These are phyloP conservation scores for Uloborus plumipes DNA, from an alignment of 2,888 invertebrate species.

Conservation along the genomic window DNA sequence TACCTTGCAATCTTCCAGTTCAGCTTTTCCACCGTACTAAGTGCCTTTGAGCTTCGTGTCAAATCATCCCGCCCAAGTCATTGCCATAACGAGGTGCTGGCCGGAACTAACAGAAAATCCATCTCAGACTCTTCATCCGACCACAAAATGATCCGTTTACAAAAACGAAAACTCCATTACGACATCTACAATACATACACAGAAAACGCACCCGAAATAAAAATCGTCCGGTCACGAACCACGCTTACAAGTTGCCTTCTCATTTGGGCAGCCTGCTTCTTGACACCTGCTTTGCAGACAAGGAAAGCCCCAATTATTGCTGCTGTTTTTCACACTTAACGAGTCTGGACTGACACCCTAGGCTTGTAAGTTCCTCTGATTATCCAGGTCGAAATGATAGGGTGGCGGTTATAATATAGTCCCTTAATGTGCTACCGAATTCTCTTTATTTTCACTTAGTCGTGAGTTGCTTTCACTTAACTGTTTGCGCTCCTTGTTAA, in stretches of 20 bases:
- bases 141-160: conserved; percentile 32
- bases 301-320: conserved; percentile 31
- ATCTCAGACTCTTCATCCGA: conserved; percentile 23
- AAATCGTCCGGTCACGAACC: conserved; percentile 45
- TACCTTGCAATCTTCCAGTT: no score
- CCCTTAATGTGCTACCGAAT: conserved; percentile 39
- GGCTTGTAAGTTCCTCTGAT: neutral
- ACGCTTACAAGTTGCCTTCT: conserved; percentile 7
- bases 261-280: conserved; percentile 10
- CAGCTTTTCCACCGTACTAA: no score
- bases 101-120: conserved; percentile 39
- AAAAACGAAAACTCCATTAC: conserved; percentile 51
- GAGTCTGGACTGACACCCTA: conserved; percentile 6
- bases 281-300: conserved; percentile 36
- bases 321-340: conserved; percentile 11
- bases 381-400: conserved; percentile 24
- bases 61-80: conserved; percentile 19
- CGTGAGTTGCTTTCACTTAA: no score
- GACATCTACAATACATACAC: conserved; percentile 13
- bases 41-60: no score
- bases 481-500: no score
- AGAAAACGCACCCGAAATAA: neutral
- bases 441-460: no score
- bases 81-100: conserved; percentile 41
- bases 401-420: neutral